Percentiles rank a stretch among this genome's conserved stretches.
Evolutionary conservation across 2,797 vertebrate genomes (phyloP).

Genomic region (Danio tinwini): DNA sequence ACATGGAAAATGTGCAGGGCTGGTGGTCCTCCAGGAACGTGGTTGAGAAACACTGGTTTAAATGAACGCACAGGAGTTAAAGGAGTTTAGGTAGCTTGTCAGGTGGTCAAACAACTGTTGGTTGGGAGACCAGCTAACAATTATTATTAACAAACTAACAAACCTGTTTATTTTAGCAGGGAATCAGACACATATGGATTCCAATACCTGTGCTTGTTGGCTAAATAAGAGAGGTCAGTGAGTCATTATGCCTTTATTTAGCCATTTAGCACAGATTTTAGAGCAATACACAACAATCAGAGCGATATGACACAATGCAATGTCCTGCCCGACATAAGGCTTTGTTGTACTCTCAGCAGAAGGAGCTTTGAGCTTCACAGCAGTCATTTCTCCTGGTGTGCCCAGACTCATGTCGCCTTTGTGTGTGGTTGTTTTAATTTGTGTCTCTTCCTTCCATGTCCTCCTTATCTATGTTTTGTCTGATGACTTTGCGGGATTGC

Average conservation of each 20-base stretch:
- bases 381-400: slow-evolving; percentile 92
- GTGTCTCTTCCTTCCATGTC: slow-evolving; percentile 99
- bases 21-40: no score
- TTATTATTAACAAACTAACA: background rate
- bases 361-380: slow-evolving; percentile 62
- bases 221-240: background rate
- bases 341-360: slow-evolving; percentile 34
- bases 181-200: background rate
- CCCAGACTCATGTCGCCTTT: slow-evolving; percentile 81
- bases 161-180: background rate
- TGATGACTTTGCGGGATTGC: slow-evolving; percentile 99
- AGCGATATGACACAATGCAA: background rate
- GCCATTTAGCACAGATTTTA: background rate
- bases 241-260: background rate
- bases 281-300: background rate
- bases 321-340: slow-evolving; percentile 17
- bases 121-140: background rate
- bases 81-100: no score
- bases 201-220: background rate
- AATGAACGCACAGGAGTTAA: no score
- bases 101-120: no score
- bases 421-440: slow-evolving; percentile 99
- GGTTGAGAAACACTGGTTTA: no score
- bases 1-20: no score
- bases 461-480: slow-evolving; percentile 99